Conservation (phyloP, 2,888 invertebrate species). For the Plusia festucae region DNA sequence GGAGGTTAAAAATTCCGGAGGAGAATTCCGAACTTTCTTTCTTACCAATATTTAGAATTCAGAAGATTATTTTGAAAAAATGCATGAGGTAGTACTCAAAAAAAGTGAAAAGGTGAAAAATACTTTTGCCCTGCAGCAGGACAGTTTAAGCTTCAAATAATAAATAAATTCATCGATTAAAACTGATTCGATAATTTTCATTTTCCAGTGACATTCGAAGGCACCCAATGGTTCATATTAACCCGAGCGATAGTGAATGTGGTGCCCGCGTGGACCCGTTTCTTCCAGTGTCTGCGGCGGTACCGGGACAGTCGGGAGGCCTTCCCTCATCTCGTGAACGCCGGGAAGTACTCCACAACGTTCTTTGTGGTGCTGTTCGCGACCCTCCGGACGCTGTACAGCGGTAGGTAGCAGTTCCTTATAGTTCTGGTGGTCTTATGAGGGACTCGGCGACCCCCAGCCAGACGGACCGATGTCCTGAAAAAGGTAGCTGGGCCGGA, state of each 20-base stretch:
- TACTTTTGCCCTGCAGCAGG: not conserved
- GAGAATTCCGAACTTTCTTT: too few species aligned
- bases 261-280: constrained; percentile 99
- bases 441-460: too few species aligned
- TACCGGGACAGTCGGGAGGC: constrained; percentile 98
- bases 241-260: constrained; percentile 96
- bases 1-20: too few species aligned
- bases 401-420: constrained; percentile 63
- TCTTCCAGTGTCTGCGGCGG: constrained; percentile 98
- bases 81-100: too few species aligned
- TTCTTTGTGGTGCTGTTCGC: constrained; percentile 97
- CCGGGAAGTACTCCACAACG: constrained; percentile 99
- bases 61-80: too few species aligned
- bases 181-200: not conserved
- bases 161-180: not conserved
- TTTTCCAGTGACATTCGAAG: constrained; percentile 85
- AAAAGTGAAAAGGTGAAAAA: too few species aligned
- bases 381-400: constrained; percentile 91
- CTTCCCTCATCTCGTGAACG: constrained; percentile 99
- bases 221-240: constrained; percentile 92
- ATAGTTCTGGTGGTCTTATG: too few species aligned
- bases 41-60: too few species aligned
- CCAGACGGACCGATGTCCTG: too few species aligned
- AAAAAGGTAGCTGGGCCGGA: too few species aligned
- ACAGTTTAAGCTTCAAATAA: not conserved